Evolutionary conservation across 1,140 invertebrate genomes (phyloP).

Genomic region (Euschistus heros): DNA sequence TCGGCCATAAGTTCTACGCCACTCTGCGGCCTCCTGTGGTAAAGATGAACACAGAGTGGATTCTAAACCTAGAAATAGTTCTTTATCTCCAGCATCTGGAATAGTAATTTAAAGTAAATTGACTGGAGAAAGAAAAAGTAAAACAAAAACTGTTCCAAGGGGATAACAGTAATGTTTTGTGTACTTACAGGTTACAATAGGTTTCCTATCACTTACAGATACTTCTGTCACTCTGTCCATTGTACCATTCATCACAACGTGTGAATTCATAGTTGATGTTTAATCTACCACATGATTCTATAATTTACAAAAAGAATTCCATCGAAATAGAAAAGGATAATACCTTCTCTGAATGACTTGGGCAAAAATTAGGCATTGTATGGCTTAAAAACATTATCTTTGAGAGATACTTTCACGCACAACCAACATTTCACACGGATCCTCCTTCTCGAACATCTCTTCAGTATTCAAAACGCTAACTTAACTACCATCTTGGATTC

Average conservation of each 20-base stretch:
- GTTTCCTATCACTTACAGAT: constrained; percentile 40
- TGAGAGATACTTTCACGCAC: too few relatives aligned
- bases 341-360: too few relatives aligned
- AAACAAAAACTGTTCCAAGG: constrained; percentile 22
- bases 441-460: background rate
- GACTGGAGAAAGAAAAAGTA: constrained; percentile 21
- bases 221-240: constrained; percentile 31
- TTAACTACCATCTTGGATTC: constrained; percentile 13
- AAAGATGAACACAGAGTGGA: constrained; percentile 62
- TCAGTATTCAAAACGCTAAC: background rate
- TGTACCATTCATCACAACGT: constrained; percentile 9
- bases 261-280: background rate
- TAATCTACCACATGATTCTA: constrained; percentile 1
- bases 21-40: constrained; percentile 76
- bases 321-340: background rate
- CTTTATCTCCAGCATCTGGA: constrained; percentile 77
- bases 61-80: constrained; percentile 73
- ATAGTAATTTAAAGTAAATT: constrained; percentile 30
- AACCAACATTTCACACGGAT: background rate
- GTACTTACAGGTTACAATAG: constrained; percentile 45
- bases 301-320: constrained; percentile 1
- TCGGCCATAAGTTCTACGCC: constrained; percentile 72
- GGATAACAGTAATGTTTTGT: constrained; percentile 21
- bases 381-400: too few relatives aligned
- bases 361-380: too few relatives aligned